Evolutionary conservation across 2,113 vertebrate genomes (phyloP).

Genomic region (Clinocottus analis): DNA sequence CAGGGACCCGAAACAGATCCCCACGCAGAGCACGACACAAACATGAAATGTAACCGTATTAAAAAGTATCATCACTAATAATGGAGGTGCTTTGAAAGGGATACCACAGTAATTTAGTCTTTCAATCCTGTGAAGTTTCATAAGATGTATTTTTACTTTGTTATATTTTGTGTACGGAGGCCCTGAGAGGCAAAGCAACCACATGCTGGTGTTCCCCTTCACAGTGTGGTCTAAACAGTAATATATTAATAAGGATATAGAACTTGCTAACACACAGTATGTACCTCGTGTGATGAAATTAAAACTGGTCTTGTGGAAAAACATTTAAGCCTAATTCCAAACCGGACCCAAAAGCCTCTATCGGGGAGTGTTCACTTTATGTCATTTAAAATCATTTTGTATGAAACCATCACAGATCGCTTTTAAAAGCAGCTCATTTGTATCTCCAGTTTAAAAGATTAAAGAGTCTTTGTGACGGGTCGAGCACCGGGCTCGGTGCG

Average conservation of each 20-base stretch:
- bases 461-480: background rate
- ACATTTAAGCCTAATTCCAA: no score
- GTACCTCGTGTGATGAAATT: background rate
- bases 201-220: no score
- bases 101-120: background rate
- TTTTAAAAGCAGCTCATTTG: conserved; percentile 14
- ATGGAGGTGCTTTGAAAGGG: background rate
- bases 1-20: background rate
- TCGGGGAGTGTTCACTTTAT: no score
- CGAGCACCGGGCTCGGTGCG: no score
- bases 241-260: background rate
- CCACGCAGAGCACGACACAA: background rate
- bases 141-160: no score
- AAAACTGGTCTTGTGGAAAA: no score
- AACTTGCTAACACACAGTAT: background rate
- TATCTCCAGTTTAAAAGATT: conserved; percentile 4
- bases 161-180: no score
- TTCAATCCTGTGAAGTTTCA: background rate
- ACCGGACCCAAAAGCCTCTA: no score
- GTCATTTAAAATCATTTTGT: no score
- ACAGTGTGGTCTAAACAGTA: background rate
- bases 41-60: background rate
- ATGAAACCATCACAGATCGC: no score
- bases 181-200: background rate
- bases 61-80: background rate